A percentile compares a stretch with the other conserved stretches of the same genome.
These are phyloP conservation scores for Drosophila mimica DNA, from an alignment of 2,888 invertebrate genomes.

Conservation along the genomic window DNA sequence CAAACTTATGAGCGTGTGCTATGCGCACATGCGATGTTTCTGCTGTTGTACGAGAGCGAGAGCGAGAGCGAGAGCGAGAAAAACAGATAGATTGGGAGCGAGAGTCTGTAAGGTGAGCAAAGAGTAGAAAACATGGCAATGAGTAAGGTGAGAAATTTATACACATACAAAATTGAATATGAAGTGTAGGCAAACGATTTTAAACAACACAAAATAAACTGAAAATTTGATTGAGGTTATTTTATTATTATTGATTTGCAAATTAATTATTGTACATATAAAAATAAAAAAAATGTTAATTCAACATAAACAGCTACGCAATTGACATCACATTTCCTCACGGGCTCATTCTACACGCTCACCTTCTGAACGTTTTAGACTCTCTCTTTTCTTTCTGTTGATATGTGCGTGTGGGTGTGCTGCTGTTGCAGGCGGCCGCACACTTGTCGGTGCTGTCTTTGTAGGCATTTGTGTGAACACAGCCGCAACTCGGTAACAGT, in stretches of 20 bases:
- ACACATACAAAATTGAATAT: not conserved
- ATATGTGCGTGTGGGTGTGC: slow-evolving; percentile 49
- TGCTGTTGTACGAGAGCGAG: slow-evolving; percentile 54
- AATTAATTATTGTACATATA: not conserved
- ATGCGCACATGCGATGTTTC: slow-evolving; percentile 54
- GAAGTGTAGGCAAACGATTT: not conserved
- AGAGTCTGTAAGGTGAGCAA: slow-evolving; percentile 31
- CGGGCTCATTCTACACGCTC: slow-evolving; percentile 38
- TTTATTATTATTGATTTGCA: not conserved
- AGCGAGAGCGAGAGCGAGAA: slow-evolving; percentile 21
- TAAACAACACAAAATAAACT: not conserved
- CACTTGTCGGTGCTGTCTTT: slow-evolving; percentile 31
- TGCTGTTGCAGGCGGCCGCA: slow-evolving; percentile 28
- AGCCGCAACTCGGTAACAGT: slow-evolving; percentile 25
- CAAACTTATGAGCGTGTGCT: slow-evolving; percentile 60
- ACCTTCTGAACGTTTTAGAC: slow-evolving; percentile 25
- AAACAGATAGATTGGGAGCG: slow-evolving; percentile 6
- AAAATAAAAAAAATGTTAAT: not conserved
- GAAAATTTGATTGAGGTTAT: not conserved
- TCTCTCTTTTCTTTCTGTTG: not conserved
- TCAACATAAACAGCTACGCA: not conserved
- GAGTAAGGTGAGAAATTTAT: slow-evolving; percentile 48
- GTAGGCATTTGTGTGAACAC: slow-evolving; percentile 9
- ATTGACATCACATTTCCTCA: slow-evolving; percentile 49
- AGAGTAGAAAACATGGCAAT: slow-evolving; percentile 19